Evolutionary conservation across 1,140 invertebrate species (phyloP).

Genomic region (Drepana arcuata): DNA sequence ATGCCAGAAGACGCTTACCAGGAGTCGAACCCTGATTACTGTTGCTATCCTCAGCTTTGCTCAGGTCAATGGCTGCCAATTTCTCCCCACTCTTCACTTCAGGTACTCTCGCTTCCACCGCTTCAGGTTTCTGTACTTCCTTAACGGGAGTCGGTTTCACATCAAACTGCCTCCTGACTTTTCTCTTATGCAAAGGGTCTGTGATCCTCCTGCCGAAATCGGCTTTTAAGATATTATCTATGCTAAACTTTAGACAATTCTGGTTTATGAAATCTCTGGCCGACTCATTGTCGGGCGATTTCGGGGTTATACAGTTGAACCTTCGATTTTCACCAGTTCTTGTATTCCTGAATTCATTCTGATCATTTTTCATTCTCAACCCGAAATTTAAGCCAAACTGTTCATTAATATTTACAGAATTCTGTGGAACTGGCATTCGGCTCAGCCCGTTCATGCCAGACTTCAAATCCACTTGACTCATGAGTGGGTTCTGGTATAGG

Average conservation of each 20-base stretch:
- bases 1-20: constrained; percentile 21
- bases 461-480: constrained; percentile 49
- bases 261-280: constrained; percentile 71
- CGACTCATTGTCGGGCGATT: constrained; percentile 52
- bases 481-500: constrained; percentile 57
- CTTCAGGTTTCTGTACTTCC: constrained; percentile 30
- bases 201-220: constrained; percentile 87
- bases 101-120: constrained; percentile 46
- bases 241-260: constrained; percentile 87
- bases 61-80: constrained; percentile 58
- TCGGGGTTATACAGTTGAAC: constrained; percentile 30
- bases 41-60: constrained; percentile 50
- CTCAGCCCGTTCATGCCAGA: constrained; percentile 26
- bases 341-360: no score
- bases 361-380: constrained; percentile 24
- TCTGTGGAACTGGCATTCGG: constrained; percentile 34
- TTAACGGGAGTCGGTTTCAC: constrained; percentile 36
- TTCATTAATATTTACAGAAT: constrained; percentile 33
- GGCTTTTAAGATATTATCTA: constrained; percentile 92
- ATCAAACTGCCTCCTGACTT: constrained; percentile 44
- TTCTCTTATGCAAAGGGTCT: constrained; percentile 78
- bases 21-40: constrained; percentile 44
- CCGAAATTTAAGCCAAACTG: constrained; percentile 38
- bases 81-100: constrained; percentile 39
- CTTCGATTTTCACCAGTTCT: constrained; percentile 42